Evolutionary conservation across 2,888 invertebrate genomes (phyloP).

Genomic region (Venusia cambrica): DNA sequence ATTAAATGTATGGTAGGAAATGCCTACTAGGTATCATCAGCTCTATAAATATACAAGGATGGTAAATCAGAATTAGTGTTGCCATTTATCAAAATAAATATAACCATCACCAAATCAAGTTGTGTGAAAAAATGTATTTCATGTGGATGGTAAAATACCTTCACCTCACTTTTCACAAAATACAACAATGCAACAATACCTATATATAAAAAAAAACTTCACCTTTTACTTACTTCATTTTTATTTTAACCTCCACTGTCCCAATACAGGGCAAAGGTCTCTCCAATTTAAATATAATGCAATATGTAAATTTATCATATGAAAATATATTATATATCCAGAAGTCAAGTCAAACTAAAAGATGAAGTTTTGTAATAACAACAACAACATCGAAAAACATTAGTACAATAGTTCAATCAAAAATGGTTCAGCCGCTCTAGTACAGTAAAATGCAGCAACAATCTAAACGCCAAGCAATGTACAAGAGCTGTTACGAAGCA

Average conservation of each 20-base stretch:
- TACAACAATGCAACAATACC: no score
- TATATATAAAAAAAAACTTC: no score
- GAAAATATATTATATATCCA: no score
- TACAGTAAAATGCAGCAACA: constrained; percentile 48
- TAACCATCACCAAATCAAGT: constrained; percentile 50
- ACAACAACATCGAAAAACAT: constrained; percentile 30
- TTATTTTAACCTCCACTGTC: no score
- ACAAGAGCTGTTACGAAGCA: constrained; percentile 29
- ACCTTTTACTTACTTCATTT: constrained; percentile 18
- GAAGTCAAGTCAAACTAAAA: constrained; percentile 13
- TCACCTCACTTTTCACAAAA: constrained; percentile 29
- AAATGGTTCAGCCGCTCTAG: constrained; percentile 28
- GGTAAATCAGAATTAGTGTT: constrained; percentile 27
- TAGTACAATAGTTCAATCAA: constrained; percentile 28
- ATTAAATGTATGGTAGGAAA: no score
- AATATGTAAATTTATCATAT: no score
- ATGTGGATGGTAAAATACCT: constrained; percentile 32
- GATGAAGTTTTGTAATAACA: constrained; percentile 4
- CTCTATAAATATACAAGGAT: constrained; percentile 5
- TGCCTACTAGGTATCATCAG: constrained; percentile 9
- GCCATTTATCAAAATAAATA: constrained; percentile 37
- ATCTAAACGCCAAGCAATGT: constrained; percentile 54
- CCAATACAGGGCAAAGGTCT: no score
- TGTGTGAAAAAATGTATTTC: constrained; percentile 18
- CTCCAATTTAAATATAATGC: no score